Conservation (phyloP, 2,888 invertebrate species). For the Trissolcus brochymenae region DNA sequence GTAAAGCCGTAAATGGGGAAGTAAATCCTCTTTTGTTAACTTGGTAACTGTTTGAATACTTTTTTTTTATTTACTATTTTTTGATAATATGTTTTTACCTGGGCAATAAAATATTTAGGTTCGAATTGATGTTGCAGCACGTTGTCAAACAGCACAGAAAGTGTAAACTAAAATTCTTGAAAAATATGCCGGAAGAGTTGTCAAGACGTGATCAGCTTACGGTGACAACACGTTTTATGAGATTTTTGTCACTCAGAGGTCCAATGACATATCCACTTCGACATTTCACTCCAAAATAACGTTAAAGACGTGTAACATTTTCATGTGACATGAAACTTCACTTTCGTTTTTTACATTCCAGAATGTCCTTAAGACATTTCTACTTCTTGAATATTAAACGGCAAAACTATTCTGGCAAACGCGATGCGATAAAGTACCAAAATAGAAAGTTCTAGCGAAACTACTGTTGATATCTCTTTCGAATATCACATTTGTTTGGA, state of each 20-base stretch:
- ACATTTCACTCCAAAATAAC: slow-evolving; percentile 33
- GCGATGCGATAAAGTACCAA: background rate
- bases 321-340: background rate
- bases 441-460: background rate
- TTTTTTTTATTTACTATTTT: background rate
- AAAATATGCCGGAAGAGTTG: slow-evolving; percentile 63
- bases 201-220: slow-evolving; percentile 70
- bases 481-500: background rate
- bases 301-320: background rate
- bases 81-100: background rate
- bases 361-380: background rate
- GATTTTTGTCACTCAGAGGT: slow-evolving; percentile 61
- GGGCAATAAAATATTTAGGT: background rate
- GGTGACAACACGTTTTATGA: slow-evolving; percentile 59
- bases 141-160: slow-evolving; percentile 13
- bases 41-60: background rate
- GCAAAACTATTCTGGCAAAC: too few species aligned
- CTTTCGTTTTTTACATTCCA: background rate
- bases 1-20: background rate
- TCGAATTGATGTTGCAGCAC: slow-evolving; percentile 25
- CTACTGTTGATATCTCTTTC: slow-evolving; percentile 1
- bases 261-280: slow-evolving; percentile 47
- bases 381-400: background rate
- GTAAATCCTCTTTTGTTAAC: background rate
- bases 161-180: slow-evolving; percentile 60